phyloP scores from a whole-genome alignment of 2,113 vertebrate genomes.

The Numenius arquata region DNA sequence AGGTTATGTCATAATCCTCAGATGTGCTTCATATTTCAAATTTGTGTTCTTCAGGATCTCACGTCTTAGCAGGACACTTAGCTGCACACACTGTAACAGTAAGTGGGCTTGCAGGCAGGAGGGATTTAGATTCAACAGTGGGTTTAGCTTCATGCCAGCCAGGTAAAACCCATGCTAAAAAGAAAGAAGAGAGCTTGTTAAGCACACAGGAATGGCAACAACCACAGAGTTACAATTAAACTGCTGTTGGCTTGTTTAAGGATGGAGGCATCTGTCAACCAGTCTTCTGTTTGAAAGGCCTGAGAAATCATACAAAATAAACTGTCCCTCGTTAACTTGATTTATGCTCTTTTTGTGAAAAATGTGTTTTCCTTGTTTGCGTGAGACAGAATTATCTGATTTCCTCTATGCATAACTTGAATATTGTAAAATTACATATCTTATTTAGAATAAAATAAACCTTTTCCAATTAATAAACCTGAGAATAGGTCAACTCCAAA shows the following conservation, averaged over 20 bases:
- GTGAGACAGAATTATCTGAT: background rate
- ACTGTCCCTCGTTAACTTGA: conserved; percentile 22
- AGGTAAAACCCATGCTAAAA: background rate
- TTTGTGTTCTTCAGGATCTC: background rate
- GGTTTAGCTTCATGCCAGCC: background rate
- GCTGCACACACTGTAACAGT: fast-evolving
- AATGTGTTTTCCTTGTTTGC: conserved; percentile 15
- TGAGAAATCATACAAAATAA: conserved; percentile 26
- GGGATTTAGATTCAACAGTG: background rate
- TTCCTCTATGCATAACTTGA: background rate
- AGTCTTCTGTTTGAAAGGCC: conserved; percentile 25
- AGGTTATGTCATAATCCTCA: background rate
- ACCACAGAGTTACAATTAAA: background rate
- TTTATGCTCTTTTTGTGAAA: conserved; percentile 32
- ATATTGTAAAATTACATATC: conserved; percentile 2
- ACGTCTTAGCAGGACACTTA: background rate
- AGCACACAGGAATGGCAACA: background rate
- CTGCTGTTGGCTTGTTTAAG: background rate
- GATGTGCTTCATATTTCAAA: background rate
- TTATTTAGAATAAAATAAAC: conserved; percentile 49
- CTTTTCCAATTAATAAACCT: conserved; percentile 54
- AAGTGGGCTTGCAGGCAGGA: background rate
- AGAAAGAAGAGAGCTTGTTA: background rate
- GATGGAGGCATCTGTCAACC: background rate
- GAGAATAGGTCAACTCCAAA: conserved; percentile 37